Conservation (phyloP, 2,113 vertebrate genomes). For the Oplegnathus fasciatus region DNA sequence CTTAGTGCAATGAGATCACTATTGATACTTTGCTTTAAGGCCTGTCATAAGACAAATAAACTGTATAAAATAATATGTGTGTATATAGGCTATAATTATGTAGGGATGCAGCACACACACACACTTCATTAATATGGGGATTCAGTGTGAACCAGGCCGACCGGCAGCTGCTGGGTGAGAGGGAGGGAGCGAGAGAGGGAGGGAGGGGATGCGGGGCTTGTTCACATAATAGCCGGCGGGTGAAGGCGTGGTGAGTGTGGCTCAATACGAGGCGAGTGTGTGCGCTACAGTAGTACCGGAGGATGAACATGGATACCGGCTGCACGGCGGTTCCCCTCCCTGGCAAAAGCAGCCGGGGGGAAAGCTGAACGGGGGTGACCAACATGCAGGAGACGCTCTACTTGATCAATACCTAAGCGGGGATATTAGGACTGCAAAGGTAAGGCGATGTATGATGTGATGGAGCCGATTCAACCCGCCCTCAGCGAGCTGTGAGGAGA, state of each 20-base stretch:
- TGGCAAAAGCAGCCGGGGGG: constrained; percentile 43
- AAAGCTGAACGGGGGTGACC: constrained; percentile 61
- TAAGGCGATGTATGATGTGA: constrained; percentile 57
- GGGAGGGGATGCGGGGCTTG: constrained; percentile 65
- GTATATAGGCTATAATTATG: neutral
- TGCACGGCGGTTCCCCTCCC: constrained; percentile 63
- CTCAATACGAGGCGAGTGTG: constrained; percentile 70
- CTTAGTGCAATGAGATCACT: neutral
- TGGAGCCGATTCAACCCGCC: constrained; percentile 36
- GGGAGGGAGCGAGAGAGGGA: constrained; percentile 14
- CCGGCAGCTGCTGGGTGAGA: constrained; percentile 77
- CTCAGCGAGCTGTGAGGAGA: constrained; percentile 54
- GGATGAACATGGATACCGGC: constrained; percentile 70
- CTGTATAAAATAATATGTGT: neutral
- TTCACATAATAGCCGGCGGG: constrained; percentile 82
- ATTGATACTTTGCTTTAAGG: neutral
- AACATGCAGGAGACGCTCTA: constrained; percentile 53
- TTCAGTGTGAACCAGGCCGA: constrained; percentile 66
- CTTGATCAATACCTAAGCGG: constrained; percentile 47
- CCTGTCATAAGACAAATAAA: neutral
- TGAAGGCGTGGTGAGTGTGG: constrained; percentile 84
- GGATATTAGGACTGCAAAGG: constrained; percentile 70
- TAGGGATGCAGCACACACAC: constrained; percentile 21
- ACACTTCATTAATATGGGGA: constrained; percentile 53
- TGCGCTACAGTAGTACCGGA: constrained; percentile 61